Evolutionary conservation across 1,140 invertebrate genomes (phyloP).

Genomic region (Druon quercuslanigerum): DNA sequence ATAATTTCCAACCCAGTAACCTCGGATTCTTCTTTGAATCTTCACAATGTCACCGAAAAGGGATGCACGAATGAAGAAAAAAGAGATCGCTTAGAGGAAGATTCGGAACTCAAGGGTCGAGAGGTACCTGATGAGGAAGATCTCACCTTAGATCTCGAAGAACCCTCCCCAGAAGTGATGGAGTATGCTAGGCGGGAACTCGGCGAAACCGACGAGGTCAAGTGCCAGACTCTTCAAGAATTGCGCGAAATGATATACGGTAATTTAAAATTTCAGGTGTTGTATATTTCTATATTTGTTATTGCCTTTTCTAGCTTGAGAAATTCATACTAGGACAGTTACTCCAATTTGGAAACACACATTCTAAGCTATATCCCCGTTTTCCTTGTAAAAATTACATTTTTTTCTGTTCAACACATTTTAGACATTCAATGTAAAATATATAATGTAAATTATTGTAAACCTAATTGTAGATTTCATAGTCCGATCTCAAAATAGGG

Average conservation of each 20-base stretch:
- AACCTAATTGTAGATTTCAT: no score
- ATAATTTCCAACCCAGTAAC: constrained; percentile 12
- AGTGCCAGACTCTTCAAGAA: constrained; percentile 79
- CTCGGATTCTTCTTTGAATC: neutral
- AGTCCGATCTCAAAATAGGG: no score
- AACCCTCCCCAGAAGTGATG: constrained; percentile 69
- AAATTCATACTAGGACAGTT: no score
- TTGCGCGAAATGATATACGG: constrained; percentile 86
- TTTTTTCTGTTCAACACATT: no score
- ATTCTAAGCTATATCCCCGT: no score
- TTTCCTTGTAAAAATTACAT: no score
- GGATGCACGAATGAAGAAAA: neutral
- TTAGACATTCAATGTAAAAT: no score
- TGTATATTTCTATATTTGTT: no score
- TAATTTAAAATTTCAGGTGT: constrained; percentile 68
- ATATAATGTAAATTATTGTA: no score
- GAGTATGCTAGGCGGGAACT: constrained; percentile 73
- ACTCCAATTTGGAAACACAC: no score
- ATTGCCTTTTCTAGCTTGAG: neutral
- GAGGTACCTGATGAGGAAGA: constrained; percentile 64
- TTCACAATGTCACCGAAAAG: neutral
- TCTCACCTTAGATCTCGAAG: constrained; percentile 68
- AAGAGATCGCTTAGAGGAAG: constrained; percentile 35
- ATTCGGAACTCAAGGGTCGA: constrained; percentile 55
- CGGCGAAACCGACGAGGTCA: constrained; percentile 77